Evolutionary conservation across 1,140 invertebrate genomes (phyloP).

Genomic region (Anastrepha ludens): DNA sequence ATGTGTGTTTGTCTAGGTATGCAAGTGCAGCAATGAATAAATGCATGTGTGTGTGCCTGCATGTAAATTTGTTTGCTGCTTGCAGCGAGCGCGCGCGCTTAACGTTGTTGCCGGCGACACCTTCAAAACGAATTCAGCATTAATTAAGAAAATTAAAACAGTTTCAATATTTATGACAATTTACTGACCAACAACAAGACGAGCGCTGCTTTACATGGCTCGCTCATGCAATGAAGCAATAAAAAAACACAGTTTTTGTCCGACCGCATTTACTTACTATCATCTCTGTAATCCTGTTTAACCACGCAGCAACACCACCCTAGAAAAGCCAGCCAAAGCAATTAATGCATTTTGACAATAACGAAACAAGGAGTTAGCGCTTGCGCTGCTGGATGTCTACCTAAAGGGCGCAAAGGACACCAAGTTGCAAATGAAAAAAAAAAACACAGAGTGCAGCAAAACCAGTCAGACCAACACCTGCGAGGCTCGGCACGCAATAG

Average conservation of each 20-base stretch:
- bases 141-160: slow-evolving; percentile 60
- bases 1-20: background rate
- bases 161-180: slow-evolving; percentile 58
- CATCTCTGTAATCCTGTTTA: slow-evolving; percentile 40
- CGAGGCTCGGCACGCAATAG: background rate
- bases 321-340: slow-evolving; percentile 39
- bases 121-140: slow-evolving; percentile 43
- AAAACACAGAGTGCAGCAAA: background rate
- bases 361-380: slow-evolving; percentile 37
- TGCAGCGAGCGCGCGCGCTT: background rate
- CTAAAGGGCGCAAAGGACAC: slow-evolving; percentile 14
- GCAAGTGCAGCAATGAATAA: background rate
- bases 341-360: slow-evolving; percentile 57
- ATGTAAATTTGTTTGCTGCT: background rate
- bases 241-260: background rate
- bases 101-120: slow-evolving; percentile 19
- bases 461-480: slow-evolving; percentile 1
- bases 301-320: slow-evolving; percentile 15
- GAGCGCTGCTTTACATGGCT: background rate
- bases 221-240: background rate
- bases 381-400: background rate
- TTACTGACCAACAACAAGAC: background rate
- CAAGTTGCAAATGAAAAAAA: background rate
- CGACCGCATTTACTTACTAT: background rate
- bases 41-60: background rate